Percentiles rank a stretch among this genome's conserved stretches.
phyloP scores from a whole-genome alignment of 2,888 invertebrate genomes.

The Morpho achilles region DNA sequence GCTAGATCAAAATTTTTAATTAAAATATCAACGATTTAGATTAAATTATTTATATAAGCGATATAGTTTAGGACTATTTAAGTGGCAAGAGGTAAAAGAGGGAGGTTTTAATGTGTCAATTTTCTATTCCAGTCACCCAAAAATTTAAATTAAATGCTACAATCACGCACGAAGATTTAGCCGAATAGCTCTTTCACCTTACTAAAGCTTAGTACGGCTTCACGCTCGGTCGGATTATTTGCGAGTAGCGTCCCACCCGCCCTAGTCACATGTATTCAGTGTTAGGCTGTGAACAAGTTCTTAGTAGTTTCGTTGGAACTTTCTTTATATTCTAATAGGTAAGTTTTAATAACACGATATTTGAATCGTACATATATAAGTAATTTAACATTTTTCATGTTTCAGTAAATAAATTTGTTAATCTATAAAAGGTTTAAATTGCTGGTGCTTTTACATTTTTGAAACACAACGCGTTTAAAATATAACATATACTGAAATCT shows the following conservation, averaged over 20 bases:
- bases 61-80: too few species aligned
- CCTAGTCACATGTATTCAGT: slow-evolving; percentile 1
- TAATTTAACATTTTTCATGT: too few species aligned
- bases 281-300: background rate
- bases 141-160: too few species aligned
- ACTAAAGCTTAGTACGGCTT: slow-evolving; percentile 13
- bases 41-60: too few species aligned
- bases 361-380: too few species aligned
- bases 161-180: slow-evolving; percentile 2
- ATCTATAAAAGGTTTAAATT: too few species aligned
- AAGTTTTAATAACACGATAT: background rate
- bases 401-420: too few species aligned
- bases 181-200: slow-evolving; percentile 4
- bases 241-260: slow-evolving; percentile 8
- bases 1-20: too few species aligned
- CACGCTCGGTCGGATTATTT: slow-evolving; percentile 12
- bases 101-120: background rate
- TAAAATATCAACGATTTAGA: too few species aligned
- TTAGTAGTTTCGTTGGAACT: background rate
- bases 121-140: background rate
- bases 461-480: too few species aligned
- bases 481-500: too few species aligned
- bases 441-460: too few species aligned
- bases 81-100: background rate
- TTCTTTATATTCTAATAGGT: background rate